A percentile compares a stretch with the other conserved stretches of the same genome.
phyloP scores from a whole-genome alignment of 2,797 vertebrate genomes.

The Sebastes iracundus region DNA sequence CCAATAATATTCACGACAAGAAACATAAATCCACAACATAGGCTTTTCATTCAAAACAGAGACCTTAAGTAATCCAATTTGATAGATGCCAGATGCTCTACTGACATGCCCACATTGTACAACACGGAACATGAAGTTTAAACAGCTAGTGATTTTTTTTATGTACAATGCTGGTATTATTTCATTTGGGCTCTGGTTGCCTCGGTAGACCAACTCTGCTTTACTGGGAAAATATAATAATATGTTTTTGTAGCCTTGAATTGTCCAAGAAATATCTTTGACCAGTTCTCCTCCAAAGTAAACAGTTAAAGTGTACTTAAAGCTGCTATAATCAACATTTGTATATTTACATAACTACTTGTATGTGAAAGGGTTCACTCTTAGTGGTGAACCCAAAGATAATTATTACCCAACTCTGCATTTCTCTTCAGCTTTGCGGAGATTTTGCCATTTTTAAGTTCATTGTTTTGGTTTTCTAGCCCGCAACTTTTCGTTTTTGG shows the following conservation, averaged over 20 bases:
- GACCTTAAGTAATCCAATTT: constrained; percentile 34
- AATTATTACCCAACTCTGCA: neutral
- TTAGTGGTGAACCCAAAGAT: neutral
- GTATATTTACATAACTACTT: neutral
- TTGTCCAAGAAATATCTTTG: neutral
- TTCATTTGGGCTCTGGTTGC: neutral
- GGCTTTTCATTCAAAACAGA: neutral
- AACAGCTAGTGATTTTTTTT: neutral
- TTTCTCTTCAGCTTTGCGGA: neutral
- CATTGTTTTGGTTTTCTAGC: neutral
- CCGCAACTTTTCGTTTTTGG: neutral
- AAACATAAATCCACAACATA: constrained; percentile 10
- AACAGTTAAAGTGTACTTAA: neutral
- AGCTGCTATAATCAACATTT: neutral
- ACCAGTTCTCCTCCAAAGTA: neutral
- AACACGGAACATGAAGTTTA: neutral
- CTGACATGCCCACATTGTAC: constrained; percentile 7
- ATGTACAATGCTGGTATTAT: neutral
- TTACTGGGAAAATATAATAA: neutral
- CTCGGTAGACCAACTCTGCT: neutral
- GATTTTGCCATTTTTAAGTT: neutral
- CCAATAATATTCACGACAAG: constrained; percentile 11
- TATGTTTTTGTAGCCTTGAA: neutral
- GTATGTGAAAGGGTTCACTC: neutral
- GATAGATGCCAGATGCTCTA: constrained; percentile 28